These are phyloP conservation scores for Podargus strigoides DNA, from an alignment of 2,797 vertebrate genomes.

Conservation along the genomic window DNA sequence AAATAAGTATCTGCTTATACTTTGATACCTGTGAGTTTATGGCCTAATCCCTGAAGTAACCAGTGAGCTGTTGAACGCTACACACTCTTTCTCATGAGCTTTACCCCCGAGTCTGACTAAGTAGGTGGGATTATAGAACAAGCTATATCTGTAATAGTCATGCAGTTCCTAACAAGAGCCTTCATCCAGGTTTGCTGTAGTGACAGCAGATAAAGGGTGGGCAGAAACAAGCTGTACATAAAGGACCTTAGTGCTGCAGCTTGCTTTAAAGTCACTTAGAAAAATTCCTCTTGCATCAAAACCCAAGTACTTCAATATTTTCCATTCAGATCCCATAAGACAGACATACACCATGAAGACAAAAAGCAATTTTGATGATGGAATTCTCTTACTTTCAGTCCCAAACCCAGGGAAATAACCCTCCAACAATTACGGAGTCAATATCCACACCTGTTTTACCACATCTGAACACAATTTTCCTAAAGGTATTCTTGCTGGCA, in stretches of 20 bases:
- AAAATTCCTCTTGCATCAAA: not conserved
- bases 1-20: not conserved
- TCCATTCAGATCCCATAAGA: not conserved
- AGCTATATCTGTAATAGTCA: not conserved
- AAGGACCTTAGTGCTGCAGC: not conserved
- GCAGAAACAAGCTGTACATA: not conserved
- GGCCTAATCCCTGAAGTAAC: not conserved
- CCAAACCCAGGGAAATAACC: not conserved
- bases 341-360: not conserved
- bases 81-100: not conserved
- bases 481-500: not conserved
- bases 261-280: not conserved
- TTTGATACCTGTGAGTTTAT: not conserved
- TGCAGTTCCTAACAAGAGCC: not conserved
- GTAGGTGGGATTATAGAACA: not conserved
- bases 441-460: not conserved
- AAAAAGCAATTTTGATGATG: not conserved
- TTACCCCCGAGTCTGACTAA: not conserved
- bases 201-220: rapidly evolving
- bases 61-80: not conserved
- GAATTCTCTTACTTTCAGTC: not conserved
- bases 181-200: not conserved
- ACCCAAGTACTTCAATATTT: not conserved
- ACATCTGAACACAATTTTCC: not conserved
- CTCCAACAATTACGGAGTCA: not conserved